Percentiles rank a stretch among this genome's conserved stretches.
phyloP scores from a whole-genome alignment of 1,140 invertebrate genomes.

The Maniola jurtina region DNA sequence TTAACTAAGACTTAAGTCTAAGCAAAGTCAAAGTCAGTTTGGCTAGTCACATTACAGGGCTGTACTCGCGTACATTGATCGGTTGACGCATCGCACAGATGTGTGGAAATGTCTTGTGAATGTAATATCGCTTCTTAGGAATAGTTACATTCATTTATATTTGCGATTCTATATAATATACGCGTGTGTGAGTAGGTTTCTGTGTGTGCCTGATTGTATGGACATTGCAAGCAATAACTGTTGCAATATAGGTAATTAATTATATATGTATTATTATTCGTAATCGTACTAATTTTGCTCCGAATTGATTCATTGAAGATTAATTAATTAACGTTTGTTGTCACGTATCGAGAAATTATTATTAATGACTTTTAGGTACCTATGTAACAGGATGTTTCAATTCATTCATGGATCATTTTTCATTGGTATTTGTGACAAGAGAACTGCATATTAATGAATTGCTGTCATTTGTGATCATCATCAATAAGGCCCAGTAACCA shows the following conservation, averaged over 20 bases:
- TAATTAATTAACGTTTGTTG: background rate
- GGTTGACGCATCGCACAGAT: too few relatives aligned
- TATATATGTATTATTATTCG: slow-evolving; percentile 1
- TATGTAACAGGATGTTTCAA: background rate
- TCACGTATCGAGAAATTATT: background rate
- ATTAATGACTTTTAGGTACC: background rate
- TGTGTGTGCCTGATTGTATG: slow-evolving; percentile 59
- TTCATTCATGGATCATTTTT: too few relatives aligned
- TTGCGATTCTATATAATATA: slow-evolving; percentile 54
- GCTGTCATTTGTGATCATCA: too few relatives aligned
- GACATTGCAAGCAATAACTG: slow-evolving; percentile 59
- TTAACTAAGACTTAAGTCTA: too few relatives aligned
- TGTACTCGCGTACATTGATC: too few relatives aligned
- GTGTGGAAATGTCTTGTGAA: background rate
- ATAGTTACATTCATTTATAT: slow-evolving; percentile 43
- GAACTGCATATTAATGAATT: too few relatives aligned
- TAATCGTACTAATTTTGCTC: slow-evolving; percentile 36
- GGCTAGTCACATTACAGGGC: too few relatives aligned
- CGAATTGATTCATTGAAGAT: background rate
- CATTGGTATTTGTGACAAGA: too few relatives aligned
- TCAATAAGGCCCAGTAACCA: too few relatives aligned
- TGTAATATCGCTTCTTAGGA: slow-evolving; percentile 40
- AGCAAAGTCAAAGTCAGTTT: too few relatives aligned
- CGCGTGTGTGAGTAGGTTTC: slow-evolving; percentile 46
- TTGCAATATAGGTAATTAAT: slow-evolving; percentile 56